A percentile compares a stretch with the other conserved stretches of the same genome.
These are phyloP conservation scores for Phrynosoma platyrhinos DNA, from an alignment of 2,113 vertebrate genomes.

Conservation along the genomic window DNA sequence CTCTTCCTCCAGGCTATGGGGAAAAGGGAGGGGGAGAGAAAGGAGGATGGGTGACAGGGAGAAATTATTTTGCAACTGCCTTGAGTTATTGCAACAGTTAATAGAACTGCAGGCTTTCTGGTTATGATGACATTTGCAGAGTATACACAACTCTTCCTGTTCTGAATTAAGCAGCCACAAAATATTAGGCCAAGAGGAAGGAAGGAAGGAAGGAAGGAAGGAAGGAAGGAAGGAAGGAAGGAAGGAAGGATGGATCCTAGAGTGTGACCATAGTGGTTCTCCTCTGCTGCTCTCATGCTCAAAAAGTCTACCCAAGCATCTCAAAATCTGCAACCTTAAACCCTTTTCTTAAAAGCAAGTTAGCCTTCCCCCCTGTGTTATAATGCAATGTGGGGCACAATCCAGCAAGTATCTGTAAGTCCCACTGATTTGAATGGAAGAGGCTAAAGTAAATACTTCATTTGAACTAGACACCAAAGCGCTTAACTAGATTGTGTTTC, in stretches of 20 bases:
- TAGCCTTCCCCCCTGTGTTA: neutral
- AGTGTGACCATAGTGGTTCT: neutral
- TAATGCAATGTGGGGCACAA: no score
- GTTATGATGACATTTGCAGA: conserved; percentile 53
- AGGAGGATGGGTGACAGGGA: conserved; percentile 38
- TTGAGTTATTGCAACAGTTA: conserved; percentile 55
- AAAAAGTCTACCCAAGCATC: neutral
- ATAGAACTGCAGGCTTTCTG: conserved; percentile 60
- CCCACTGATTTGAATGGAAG: neutral
- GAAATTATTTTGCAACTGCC: conserved; percentile 65
- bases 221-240: conserved; percentile 38
- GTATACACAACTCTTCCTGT: conserved; percentile 46
- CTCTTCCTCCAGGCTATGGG: conserved; percentile 48
- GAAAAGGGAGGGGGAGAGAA: conserved; percentile 6
- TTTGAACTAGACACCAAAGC: neutral
- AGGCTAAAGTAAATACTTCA: neutral
- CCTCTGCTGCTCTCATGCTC: neutral
- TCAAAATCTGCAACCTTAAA: neutral
- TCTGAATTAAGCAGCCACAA: conserved; percentile 37
- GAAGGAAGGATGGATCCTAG: conserved; percentile 25
- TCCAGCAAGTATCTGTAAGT: neutral
- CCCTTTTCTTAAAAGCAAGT: neutral
- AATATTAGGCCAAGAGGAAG: conserved; percentile 7
- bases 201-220: conserved; percentile 38
- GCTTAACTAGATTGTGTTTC: neutral